Percentiles rank a stretch among this genome's conserved stretches.
Evolutionary conservation across 2,888 invertebrate species (phyloP).

Genomic region (Sinohyriopsis cumingii): DNA sequence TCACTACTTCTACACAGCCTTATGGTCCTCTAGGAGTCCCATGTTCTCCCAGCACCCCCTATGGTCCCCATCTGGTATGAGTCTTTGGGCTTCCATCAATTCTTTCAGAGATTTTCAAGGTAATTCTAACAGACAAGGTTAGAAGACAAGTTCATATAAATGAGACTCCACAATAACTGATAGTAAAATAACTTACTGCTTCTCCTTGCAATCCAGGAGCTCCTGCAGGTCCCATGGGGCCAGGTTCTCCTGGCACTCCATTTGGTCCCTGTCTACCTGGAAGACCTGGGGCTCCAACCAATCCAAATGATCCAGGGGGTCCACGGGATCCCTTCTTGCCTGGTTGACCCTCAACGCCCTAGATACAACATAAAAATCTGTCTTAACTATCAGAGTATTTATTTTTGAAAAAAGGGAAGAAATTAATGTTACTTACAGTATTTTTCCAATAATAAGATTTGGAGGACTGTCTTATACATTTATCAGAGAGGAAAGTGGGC

Average conservation of each 20-base stretch:
- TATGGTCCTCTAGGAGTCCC: constrained; percentile 45
- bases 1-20: no score
- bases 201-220: constrained; percentile 48
- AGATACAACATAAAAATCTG: neutral
- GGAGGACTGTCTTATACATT: no score
- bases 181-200: constrained; percentile 24
- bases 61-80: constrained; percentile 52
- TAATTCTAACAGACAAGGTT: no score
- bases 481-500: no score
- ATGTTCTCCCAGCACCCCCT: constrained; percentile 72
- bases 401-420: no score
- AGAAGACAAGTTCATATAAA: no score
- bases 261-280: constrained; percentile 55
- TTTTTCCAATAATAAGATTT: no score
- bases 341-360: constrained; percentile 54
- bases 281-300: constrained; percentile 74
- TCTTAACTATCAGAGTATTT: neutral
- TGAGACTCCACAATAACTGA: no score
- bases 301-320: constrained; percentile 31
- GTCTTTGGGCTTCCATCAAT: constrained; percentile 72
- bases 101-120: no score
- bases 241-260: constrained; percentile 72
- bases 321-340: constrained; percentile 49
- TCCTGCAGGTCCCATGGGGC: constrained; percentile 51
- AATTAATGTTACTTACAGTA: no score